Conservation (phyloP, 2,797 vertebrate genomes). For the Myotis myotis region DNA sequence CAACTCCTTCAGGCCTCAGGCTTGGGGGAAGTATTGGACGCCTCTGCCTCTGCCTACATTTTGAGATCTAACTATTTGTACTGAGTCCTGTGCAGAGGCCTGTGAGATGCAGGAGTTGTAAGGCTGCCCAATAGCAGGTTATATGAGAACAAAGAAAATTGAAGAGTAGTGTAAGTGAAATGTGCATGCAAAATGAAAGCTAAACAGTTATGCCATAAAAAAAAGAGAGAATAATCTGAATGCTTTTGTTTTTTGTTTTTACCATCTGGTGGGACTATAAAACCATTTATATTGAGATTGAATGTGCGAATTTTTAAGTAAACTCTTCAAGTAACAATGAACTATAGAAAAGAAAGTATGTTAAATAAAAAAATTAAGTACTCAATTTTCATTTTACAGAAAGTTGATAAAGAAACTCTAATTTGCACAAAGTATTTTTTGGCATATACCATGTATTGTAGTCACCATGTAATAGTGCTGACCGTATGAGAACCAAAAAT, state of each 20-base stretch:
- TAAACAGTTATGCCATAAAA: background rate
- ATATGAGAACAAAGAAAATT: background rate
- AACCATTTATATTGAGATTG: background rate
- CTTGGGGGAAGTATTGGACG: background rate
- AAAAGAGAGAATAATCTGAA: background rate
- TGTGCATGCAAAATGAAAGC: background rate
- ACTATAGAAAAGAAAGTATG: background rate
- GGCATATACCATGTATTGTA: background rate
- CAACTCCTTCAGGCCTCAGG: background rate
- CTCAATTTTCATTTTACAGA: slow-evolving; percentile 15
- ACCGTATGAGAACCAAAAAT: background rate
- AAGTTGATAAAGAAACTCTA: slow-evolving; percentile 18
- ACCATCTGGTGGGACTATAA: background rate
- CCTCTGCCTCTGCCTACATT: background rate
- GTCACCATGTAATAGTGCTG: background rate
- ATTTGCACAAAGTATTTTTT: background rate
- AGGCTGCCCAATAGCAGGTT: background rate
- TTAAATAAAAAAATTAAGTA: slow-evolving; percentile 46
- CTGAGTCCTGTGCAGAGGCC: background rate
- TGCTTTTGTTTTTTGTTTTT: background rate
- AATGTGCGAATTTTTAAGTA: background rate
- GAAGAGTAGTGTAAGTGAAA: background rate
- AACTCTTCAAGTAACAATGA: background rate
- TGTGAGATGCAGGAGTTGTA: background rate
- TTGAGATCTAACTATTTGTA: background rate